phyloP scores from a whole-genome alignment of 37 sponge, comb jelly and placozoan species.

The Dysidea cf. avara region DNA sequence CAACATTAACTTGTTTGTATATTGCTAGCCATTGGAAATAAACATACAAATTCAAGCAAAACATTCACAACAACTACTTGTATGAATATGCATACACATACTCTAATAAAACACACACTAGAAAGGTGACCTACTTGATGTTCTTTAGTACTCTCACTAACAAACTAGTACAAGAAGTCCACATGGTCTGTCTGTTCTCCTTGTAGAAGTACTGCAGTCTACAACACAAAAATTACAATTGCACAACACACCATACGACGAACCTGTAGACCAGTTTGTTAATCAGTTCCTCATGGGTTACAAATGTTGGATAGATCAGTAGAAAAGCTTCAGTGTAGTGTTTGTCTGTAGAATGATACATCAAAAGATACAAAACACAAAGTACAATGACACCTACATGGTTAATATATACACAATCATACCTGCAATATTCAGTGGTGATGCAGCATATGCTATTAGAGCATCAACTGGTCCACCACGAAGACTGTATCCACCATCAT shows the following conservation, averaged over 20 bases:
- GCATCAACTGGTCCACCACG: constrained; percentile 84
- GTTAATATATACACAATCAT: neutral
- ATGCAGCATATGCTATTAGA: constrained; percentile 86
- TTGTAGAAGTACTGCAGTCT: constrained; percentile 64
- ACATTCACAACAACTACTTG: neutral
- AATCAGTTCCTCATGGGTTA: constrained; percentile 66
- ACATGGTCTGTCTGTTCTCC: constrained; percentile 31
- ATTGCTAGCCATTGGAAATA: neutral
- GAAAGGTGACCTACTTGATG: constrained; percentile 32
- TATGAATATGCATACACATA: neutral
- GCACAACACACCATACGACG: neutral
- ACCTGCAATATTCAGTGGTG: too few relatives aligned
- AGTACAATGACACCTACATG: neutral
- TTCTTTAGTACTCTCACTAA: constrained; percentile 60
- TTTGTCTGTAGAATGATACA: constrained; percentile 41
- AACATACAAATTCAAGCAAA: neutral
- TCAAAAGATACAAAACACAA: neutral
- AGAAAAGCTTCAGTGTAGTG: constrained; percentile 86
- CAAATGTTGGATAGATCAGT: constrained; percentile 82
- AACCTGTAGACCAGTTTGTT: constrained; percentile 65
- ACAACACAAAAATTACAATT: neutral
- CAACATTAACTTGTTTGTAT: too few relatives aligned
- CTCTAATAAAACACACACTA: neutral
- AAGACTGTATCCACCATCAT: constrained; percentile 68
- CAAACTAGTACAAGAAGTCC: constrained; percentile 69